Percentiles rank a stretch among this genome's conserved stretches.
These are phyloP conservation scores for Meleagris gallopavo DNA, from an alignment of 2,113 vertebrate genomes.

Conservation along the genomic window DNA sequence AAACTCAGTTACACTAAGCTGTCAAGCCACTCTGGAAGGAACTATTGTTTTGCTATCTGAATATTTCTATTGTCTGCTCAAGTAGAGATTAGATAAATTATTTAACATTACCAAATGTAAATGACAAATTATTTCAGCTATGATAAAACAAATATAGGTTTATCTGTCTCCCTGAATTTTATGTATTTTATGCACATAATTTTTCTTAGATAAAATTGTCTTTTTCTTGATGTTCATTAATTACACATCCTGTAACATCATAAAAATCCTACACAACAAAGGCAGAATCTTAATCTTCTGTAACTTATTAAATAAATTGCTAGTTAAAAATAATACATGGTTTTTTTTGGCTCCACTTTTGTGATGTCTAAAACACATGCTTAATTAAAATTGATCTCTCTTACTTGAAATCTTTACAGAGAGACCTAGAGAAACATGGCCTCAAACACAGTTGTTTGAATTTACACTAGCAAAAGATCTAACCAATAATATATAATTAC, in stretches of 20 bases:
- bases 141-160: background rate
- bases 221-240: slow-evolving; percentile 62
- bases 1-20: background rate
- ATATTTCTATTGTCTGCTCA: slow-evolving; percentile 17
- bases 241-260: slow-evolving; percentile 65
- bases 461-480: slow-evolving; percentile 34
- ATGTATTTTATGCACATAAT: slow-evolving; percentile 7
- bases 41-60: background rate
- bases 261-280: slow-evolving; percentile 66
- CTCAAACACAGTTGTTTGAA: slow-evolving; percentile 50
- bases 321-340: slow-evolving; percentile 33
- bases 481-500: slow-evolving; percentile 35
- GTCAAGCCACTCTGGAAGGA: background rate
- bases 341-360: slow-evolving; percentile 47
- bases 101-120: background rate
- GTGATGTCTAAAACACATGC: slow-evolving; percentile 66
- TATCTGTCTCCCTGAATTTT: background rate
- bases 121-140: slow-evolving; percentile 17
- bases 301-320: slow-evolving; percentile 64
- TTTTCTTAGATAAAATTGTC: slow-evolving; percentile 59
- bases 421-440: slow-evolving; percentile 49
- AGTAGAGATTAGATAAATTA: background rate
- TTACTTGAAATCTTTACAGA: slow-evolving; percentile 72
- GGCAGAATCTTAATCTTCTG: slow-evolving; percentile 55
- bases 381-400: slow-evolving; percentile 78